phyloP scores from a whole-genome alignment of 2,113 vertebrate genomes.

The Cariama cristata region DNA sequence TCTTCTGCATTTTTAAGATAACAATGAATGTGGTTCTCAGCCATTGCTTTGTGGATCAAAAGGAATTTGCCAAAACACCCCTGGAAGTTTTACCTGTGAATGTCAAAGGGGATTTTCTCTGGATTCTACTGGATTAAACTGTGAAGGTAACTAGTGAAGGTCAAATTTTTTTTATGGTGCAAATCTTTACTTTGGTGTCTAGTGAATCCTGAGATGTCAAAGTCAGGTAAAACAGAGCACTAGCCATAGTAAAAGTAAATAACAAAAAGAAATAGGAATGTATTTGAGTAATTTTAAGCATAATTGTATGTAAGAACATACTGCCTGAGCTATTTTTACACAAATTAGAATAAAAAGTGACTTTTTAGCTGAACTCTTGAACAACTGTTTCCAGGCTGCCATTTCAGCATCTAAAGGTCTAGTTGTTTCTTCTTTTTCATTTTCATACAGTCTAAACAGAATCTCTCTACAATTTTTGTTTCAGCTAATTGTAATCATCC shows the following conservation, averaged over 20 bases:
- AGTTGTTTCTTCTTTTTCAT: neutral
- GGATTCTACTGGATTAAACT: constrained; percentile 83
- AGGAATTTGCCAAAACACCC: constrained; percentile 86
- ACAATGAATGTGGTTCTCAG: constrained; percentile 85
- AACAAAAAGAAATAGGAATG: neutral
- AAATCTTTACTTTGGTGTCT: neutral
- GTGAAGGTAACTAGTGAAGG: constrained; percentile 77
- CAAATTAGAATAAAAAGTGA: neutral
- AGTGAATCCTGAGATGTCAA: neutral
- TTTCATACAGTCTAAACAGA: neutral
- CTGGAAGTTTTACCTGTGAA: constrained; percentile 87
- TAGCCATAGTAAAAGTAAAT: neutral
- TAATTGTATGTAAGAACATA: neutral
- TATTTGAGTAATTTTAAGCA: neutral
- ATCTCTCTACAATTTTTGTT: neutral
- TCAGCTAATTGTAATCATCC: neutral
- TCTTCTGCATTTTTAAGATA: constrained; percentile 73
- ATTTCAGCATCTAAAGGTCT: neutral
- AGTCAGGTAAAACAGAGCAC: neutral
- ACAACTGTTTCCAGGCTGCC: neutral
- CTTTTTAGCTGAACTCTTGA: neutral
- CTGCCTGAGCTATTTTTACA: neutral
- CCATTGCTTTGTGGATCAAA: constrained; percentile 80
- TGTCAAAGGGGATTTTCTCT: constrained; percentile 85
- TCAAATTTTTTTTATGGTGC: neutral